These are phyloP conservation scores for Sorex maritimensis DNA, from an alignment of 2,797 vertebrate species.

Conservation along the genomic window DNA sequence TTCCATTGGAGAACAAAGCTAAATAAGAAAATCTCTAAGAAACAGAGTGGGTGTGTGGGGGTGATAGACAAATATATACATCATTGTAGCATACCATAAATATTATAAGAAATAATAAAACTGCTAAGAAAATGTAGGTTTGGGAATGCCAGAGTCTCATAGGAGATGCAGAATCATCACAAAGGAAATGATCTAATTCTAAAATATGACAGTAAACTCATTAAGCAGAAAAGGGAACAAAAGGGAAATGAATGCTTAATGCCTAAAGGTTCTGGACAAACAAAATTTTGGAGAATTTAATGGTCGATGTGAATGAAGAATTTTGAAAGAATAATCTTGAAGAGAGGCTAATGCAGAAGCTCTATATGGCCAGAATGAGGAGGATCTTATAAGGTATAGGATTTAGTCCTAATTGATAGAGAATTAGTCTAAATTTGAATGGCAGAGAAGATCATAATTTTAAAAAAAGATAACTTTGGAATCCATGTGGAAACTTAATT, in stretches of 20 bases:
- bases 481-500: constrained; percentile 41
- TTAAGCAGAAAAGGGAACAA: background rate
- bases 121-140: background rate
- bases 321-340: background rate
- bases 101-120: constrained; percentile 22
- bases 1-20: background rate
- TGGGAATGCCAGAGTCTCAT: constrained; percentile 20
- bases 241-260: background rate
- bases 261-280: background rate
- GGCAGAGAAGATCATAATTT: background rate
- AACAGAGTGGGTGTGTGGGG: background rate
- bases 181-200: constrained; percentile 3
- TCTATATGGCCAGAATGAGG: background rate
- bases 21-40: constrained; percentile 26
- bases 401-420: constrained; percentile 20
- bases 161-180: constrained; percentile 27
- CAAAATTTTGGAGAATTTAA: background rate
- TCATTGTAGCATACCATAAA: constrained; percentile 5
- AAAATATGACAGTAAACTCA: constrained; percentile 8
- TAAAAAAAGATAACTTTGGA: constrained; percentile 41
- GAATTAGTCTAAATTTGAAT: constrained; percentile 50
- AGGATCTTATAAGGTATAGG: background rate
- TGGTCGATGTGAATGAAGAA: background rate
- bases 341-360: background rate
- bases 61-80: background rate